Evolutionary conservation across 1,140 invertebrate species (phyloP).

Genomic region (Leptonema lineaticorne): DNA sequence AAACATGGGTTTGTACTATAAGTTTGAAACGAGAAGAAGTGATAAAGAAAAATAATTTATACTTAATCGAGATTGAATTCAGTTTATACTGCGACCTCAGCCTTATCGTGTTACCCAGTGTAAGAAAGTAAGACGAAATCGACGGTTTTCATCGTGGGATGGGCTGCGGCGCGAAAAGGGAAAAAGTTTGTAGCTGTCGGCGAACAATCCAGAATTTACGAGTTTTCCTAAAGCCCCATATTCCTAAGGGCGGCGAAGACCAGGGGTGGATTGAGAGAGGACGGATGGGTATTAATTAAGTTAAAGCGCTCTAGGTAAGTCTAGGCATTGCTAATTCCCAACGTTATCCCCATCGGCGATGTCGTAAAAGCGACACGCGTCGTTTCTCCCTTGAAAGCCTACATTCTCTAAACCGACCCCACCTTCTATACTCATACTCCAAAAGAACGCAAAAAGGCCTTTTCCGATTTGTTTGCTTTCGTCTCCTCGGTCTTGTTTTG

Average conservation of each 20-base stretch:
- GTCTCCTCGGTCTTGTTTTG: slow-evolving; percentile 35
- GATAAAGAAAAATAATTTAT: too few relatives aligned
- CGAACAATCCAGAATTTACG: background rate
- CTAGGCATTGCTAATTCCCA: slow-evolving; percentile 34
- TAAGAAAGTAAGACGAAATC: too few relatives aligned
- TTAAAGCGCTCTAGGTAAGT: slow-evolving; percentile 27
- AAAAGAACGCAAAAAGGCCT: background rate
- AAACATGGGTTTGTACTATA: too few relatives aligned
- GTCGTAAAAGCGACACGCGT: slow-evolving; percentile 38
- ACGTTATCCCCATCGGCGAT: slow-evolving; percentile 16
- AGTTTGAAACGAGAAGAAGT: too few relatives aligned
- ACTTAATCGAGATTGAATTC: too few relatives aligned
- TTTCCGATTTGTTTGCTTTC: slow-evolving; percentile 41
- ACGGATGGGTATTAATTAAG: slow-evolving; percentile 37
- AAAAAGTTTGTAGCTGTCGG: background rate
- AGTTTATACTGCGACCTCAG: too few relatives aligned
- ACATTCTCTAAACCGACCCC: too few relatives aligned
- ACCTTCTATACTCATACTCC: too few relatives aligned
- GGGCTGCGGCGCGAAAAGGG: background rate
- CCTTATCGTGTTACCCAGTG: too few relatives aligned
- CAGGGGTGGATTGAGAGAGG: slow-evolving; percentile 8
- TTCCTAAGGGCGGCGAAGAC: slow-evolving; percentile 26
- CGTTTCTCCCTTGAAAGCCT: slow-evolving; percentile 14
- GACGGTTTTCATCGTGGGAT: too few relatives aligned
- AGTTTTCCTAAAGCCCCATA: slow-evolving; percentile 8